These are phyloP conservation scores for Andrena trimmerana DNA, from an alignment of 2,888 invertebrate genomes.

Conservation along the genomic window DNA sequence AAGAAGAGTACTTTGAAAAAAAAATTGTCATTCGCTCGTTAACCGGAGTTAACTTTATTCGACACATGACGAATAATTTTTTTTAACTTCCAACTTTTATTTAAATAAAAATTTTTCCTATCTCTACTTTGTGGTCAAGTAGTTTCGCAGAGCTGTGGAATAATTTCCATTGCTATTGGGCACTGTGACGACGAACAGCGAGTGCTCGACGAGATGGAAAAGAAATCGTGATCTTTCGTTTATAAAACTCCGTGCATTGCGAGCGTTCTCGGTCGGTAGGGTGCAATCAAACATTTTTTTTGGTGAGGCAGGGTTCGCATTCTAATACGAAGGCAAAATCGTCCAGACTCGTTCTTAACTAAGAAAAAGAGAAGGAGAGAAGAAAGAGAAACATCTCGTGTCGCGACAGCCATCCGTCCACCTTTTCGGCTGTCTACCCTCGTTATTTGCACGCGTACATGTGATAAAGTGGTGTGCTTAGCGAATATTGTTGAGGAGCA, in stretches of 20 bases:
- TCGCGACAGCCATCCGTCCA: constrained; percentile 81
- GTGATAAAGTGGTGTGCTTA: constrained; percentile 16
- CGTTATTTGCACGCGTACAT: constrained; percentile 27
- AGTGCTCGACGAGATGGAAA: not conserved
- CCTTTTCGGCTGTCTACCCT: constrained; percentile 76
- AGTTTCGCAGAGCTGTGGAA: too few relatives aligned
- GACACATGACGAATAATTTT: too few relatives aligned
- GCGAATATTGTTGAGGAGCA: not conserved
- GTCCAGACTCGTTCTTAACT: constrained; percentile 69
- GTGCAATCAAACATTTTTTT: constrained; percentile 48
- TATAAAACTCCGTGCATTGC: constrained; percentile 13
- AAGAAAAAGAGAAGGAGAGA: constrained; percentile 8
- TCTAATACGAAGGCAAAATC: constrained; percentile 61
- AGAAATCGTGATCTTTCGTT: constrained; percentile 28
- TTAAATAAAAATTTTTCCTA: too few relatives aligned
- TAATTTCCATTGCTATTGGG: not conserved
- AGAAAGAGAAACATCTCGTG: constrained; percentile 36
- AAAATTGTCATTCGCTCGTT: too few relatives aligned
- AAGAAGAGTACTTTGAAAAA: too few relatives aligned
- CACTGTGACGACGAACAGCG: not conserved
- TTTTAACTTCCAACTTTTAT: too few relatives aligned
- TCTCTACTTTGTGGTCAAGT: too few relatives aligned
- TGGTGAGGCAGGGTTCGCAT: constrained; percentile 69
- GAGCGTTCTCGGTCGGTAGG: constrained; percentile 42
- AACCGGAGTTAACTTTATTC: too few relatives aligned